Base-by-base conservation (phyloP, 2,797 vertebrate species). In the Manis javanica region DNA sequence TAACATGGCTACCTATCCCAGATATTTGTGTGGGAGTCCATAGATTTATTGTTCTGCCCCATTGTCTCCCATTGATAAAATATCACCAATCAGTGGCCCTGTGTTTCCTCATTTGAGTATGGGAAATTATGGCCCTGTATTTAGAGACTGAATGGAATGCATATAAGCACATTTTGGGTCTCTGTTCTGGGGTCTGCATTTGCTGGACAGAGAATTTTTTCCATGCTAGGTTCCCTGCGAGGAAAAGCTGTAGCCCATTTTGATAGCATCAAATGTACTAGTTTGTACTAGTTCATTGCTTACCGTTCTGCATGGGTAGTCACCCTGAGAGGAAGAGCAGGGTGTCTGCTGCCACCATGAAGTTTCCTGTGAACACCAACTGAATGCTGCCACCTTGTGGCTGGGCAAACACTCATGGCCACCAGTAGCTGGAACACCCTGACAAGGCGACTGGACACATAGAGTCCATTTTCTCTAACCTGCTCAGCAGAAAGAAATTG, bases 381-480 rank as follows among this genome's bases (percentile, higher is more conserved):
- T 79, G 90, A 97, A 97, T 97, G 95, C 98, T 98, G 98, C 98
- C 98, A 98, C 97, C 98, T 98, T 23, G 94, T 98, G 98, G 98
- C 97, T 97, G 97, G 98, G 98, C 92, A 98, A 98, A 98, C 98
- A 96, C 94, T 77, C 68, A 46, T 89, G 42, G 78, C 96, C 96
- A 16, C 49, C 64, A 85, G 90, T 57, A 57, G 90, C 39, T 0
- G 3, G 1, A 75, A 2, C 42, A 83, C 82, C 88, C 29, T 68
- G 42, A 77, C 83, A 79, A 93, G 89, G 86, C 46, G 90, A 95
- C 13, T 46, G 42, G 15, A 23, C 1, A 1, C 31, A 46, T 55
- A 94, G 61, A 55, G 78, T 55, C 37, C 4, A 0, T 19, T 2
- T 75, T 59, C 31, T 88, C 29, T 34, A 46, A 37, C 49, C 49